Evolutionary conservation across 2,113 vertebrate species (phyloP), one percentile per base, ranked within the genome.

Genomic region (Cyprinodon tularosa): DNA sequence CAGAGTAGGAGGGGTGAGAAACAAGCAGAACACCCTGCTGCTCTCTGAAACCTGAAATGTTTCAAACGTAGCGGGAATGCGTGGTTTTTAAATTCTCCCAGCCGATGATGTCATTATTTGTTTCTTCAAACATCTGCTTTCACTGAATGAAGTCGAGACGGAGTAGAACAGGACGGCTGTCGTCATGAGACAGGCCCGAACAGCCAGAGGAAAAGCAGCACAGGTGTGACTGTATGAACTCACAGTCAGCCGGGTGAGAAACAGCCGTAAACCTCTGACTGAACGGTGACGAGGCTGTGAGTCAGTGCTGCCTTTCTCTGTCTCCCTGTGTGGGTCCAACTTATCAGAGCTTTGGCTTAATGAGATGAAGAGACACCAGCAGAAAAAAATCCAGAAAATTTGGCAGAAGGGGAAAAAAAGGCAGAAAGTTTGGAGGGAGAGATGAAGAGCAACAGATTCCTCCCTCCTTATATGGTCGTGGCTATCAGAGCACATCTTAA

Each of bases 381-480:
- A 66, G 61, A 53, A 53, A 69, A 66, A 61, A 70, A 66, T 83
- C 12, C 7, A 50, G 62, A 75, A 74, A 66, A 80, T 73, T 77
- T 71, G 62, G 40, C 20, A 13, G 57, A 69, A 73, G 47, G 76
- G 38, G 71, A 47, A 61, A 39, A 66, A 72, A 50, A 61, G 29
- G 66, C 48, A 38, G 68, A 76, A 38, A 67, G 62, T 66, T 6
- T 2, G 64, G 68, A 78, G 83, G 29, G 66, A 13, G 64, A 84
- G 87, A 80, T 79, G 67, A 73, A 85, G 86, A 76, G 87, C 89
- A 78, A 82, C 81, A 84, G 91, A 94, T 94, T 93, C 94, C 92
- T 92, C 71, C 83, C 86, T 90, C 94, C 92, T 93, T 81, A 94
- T 94, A 94, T 90, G 93, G 94, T 88, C 84, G 93, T 90, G 91